phyloP scores from a whole-genome alignment of 2,888 invertebrate genomes.

The Eristalis intricaria region DNA sequence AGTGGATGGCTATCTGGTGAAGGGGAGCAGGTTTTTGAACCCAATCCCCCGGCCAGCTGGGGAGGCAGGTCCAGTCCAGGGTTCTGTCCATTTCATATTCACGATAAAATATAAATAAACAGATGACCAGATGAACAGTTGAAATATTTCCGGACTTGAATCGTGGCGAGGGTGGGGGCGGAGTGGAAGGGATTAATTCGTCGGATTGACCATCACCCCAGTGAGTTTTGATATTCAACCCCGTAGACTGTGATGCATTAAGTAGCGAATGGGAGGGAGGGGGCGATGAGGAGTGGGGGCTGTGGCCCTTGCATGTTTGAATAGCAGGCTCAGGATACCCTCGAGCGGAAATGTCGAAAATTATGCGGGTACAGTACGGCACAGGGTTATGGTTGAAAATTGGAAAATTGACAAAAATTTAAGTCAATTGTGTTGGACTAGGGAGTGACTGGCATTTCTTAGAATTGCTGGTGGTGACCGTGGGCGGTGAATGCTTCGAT shows the following conservation, averaged over 20 bases:
- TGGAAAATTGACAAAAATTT: neutral
- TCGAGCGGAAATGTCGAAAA: neutral
- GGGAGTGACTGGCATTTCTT: neutral
- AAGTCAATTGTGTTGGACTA: neutral
- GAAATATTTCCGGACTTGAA: conserved; percentile 32
- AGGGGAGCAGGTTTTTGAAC: conserved; percentile 47
- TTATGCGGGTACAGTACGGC: neutral
- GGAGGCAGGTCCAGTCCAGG: neutral
- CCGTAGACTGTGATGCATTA: conserved; percentile 9
- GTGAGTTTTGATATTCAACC: conserved; percentile 40
- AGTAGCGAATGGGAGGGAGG: neutral
- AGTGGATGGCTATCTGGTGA: neutral
- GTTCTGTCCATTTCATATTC: conserved; percentile 55
- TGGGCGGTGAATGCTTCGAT: too few relatives aligned
- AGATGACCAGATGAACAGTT: conserved; percentile 36
- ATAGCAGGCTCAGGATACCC: neutral
- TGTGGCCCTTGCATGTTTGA: neutral
- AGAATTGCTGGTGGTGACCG: too few relatives aligned
- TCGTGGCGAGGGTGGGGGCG: neutral
- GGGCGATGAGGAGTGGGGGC: neutral
- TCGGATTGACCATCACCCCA: neutral
- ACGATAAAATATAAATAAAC: conserved; percentile 66
- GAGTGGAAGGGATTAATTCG: neutral
- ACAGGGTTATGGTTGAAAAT: neutral
- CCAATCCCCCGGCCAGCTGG: neutral